Evolutionary conservation across 2,113 vertebrate genomes (phyloP).

Genomic region (Lepus timidus): DNA sequence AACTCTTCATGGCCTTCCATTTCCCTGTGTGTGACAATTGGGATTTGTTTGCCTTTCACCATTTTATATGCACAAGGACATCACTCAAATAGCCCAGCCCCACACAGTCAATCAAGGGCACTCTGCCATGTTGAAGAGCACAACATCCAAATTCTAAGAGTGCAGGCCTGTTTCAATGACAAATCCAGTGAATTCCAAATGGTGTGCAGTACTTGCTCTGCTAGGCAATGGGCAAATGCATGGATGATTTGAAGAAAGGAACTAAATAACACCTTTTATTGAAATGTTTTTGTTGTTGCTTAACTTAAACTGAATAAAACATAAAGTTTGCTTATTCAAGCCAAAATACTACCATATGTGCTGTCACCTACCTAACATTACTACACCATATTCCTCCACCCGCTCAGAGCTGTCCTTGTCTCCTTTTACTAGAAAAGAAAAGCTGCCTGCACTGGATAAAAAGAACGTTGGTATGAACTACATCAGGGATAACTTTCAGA

Average conservation of each 20-base stretch:
- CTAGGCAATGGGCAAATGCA: background rate
- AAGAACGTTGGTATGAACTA: background rate
- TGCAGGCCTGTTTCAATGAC: background rate
- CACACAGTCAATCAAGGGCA: background rate
- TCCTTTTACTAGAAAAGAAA: background rate
- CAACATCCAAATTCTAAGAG: background rate
- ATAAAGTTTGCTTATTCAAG: conserved; percentile 32
- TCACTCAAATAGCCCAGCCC: background rate
- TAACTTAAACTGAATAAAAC: conserved; percentile 55
- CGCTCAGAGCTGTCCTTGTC: background rate
- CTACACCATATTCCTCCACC: background rate
- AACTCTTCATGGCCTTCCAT: background rate
- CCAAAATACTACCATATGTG: background rate
- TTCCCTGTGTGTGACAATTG: background rate
- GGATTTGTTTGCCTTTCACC: background rate
- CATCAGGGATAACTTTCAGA: background rate
- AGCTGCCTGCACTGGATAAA: background rate
- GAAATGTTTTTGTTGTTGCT: background rate
- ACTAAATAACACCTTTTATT: background rate
- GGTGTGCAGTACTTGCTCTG: background rate
- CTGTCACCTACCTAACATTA: background rate
- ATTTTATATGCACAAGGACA: background rate
- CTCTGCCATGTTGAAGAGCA: background rate
- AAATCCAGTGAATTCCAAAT: background rate
- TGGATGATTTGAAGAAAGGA: background rate